Evolutionary conservation across 2,113 vertebrate species (phyloP).

Genomic region (Columba janthina): DNA sequence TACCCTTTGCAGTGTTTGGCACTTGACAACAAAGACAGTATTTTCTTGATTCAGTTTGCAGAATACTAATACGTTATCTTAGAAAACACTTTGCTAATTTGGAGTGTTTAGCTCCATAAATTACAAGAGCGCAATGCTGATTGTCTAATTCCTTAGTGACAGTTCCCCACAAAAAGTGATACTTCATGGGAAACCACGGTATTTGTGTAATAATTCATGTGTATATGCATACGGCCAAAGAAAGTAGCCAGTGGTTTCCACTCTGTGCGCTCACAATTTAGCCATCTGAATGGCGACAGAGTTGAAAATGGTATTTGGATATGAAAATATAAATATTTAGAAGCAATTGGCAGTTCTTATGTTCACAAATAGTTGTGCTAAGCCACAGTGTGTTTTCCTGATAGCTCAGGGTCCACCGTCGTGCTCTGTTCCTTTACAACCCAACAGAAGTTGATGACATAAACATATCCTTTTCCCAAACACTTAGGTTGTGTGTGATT

Average conservation of each 20-base stretch:
- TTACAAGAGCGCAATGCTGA: neutral
- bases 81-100: neutral
- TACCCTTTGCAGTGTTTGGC: neutral
- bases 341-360: neutral
- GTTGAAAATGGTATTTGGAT: neutral
- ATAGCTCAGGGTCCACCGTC: neutral
- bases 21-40: neutral
- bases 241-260: neutral
- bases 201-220: neutral
- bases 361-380: neutral
- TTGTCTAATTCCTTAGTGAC: neutral
- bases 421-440: neutral
- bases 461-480: constrained; percentile 73
- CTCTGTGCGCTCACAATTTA: fast-evolving
- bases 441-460: constrained; percentile 67
- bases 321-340: neutral
- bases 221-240: neutral
- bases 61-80: neutral
- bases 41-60: neutral
- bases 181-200: neutral
- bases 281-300: neutral
- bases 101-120: neutral
- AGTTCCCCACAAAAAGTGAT: neutral
- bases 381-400: neutral
- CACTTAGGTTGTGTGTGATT: constrained; percentile 66